Conservation (phyloP, 2,797 vertebrate species). For the Ceryle rudis region DNA sequence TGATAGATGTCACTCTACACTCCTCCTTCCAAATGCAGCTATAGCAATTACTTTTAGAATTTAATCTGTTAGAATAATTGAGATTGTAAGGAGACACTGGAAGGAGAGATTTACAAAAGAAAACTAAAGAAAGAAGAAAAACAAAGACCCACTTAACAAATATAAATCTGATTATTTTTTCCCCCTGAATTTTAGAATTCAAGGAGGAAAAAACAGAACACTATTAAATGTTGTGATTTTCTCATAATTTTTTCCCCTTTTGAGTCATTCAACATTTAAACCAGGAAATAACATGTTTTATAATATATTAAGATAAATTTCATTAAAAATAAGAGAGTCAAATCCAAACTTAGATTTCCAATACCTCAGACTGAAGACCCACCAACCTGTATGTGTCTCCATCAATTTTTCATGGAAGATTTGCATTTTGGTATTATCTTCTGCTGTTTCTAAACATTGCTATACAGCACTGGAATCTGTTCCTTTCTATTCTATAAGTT, state of each 20-base stretch:
- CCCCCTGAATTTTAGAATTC: neutral
- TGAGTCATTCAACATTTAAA: neutral
- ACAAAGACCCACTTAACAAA: neutral
- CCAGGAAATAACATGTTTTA: neutral
- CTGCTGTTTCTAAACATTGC: neutral
- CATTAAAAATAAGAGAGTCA: neutral
- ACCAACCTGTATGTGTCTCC: accelerated
- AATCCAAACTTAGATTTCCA: neutral
- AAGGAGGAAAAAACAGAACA: neutral
- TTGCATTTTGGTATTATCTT: neutral
- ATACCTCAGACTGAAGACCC: neutral
- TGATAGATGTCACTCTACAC: neutral
- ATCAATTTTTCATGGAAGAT: neutral
- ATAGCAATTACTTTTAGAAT: neutral
- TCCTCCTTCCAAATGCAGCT: neutral
- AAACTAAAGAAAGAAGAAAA: neutral
- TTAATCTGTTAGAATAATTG: neutral
- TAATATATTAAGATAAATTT: neutral
- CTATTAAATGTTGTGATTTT: neutral
- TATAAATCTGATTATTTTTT: neutral
- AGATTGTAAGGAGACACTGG: neutral
- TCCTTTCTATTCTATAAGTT: neutral
- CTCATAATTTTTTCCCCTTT: neutral
- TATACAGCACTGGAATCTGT: neutral
- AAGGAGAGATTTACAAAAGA: neutral